Base-by-base conservation (phyloP, 37 sponge, comb jelly and placozoan genomes). In the Tethya wilhelma region DNA sequence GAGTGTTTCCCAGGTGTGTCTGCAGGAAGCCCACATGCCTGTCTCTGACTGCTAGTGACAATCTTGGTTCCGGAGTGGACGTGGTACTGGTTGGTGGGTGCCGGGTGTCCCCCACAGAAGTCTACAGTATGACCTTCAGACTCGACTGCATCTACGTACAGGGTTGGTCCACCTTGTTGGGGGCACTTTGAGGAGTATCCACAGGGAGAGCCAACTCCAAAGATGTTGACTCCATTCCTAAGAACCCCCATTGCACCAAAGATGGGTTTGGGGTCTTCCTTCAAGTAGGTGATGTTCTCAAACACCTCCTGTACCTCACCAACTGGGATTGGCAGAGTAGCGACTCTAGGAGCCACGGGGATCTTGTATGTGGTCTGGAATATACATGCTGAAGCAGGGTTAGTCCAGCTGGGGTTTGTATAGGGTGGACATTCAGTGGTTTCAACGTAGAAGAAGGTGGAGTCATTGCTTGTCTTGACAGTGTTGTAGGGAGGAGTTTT, bases 191-290 rank as follows among this genome's bases (percentile, higher is more conserved):
- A 81, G 44, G 82, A 73, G 66, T 34, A 85, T 29, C 91, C 91
- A 86, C 91, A 90, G 0, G 91, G 86, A 25, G 91, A 90, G 0
- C 91, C 91, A 1, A 90, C 78, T n/a, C 91, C 91, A 78, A 78
- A 90, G 0, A 90, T 65, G 42, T 72, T 85, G 11, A 90, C 86
- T 2, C 91, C 91, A 38, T 69, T 90, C 31, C 46, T 32, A 4
- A 90, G 46, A 9, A 90, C 91, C 9, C 91, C 91, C 32, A 90
- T 30, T 0, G 74, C 82, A 17, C 87, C 86, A 45, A 90, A 30
- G 2, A 82, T 71, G 37, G 91, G 91, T 32, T 53, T 37, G 19
- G 91, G 91, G 55, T 86, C 83, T 60, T 85, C 79, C 36, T 81
- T 64, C 29, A 90, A 78, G 67, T 90, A 90, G 1, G 66, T 58